Evolutionary conservation across 2,888 invertebrate species (phyloP).

Genomic region (Dendrolimus pini): DNA sequence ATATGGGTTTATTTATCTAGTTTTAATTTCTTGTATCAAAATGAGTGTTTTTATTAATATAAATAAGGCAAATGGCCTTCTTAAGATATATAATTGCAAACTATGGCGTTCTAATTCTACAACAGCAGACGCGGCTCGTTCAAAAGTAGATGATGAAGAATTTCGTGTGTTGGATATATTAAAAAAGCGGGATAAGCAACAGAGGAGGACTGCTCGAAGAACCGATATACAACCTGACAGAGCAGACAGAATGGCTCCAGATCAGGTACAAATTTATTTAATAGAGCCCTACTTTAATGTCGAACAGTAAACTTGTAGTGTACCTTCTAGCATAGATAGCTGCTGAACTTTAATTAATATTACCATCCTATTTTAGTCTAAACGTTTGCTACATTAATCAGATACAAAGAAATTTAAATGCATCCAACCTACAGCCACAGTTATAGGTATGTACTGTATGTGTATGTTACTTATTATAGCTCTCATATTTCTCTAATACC

Average conservation of each 20-base stretch:
- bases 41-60: slow-evolving; percentile 60
- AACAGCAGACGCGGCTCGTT: slow-evolving; percentile 36
- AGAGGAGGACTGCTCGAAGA: slow-evolving; percentile 33
- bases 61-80: slow-evolving; percentile 34
- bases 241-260: slow-evolving; percentile 55
- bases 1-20: too few species aligned
- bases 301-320: neutral
- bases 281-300: neutral
- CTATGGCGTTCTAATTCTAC: slow-evolving; percentile 60
- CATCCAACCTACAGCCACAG: too few species aligned
- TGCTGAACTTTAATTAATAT: too few species aligned
- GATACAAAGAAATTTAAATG: too few species aligned
- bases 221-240: slow-evolving; percentile 60
- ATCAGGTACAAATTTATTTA: slow-evolving; percentile 42
- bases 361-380: too few species aligned
- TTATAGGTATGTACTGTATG: too few species aligned
- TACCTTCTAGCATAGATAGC: too few species aligned
- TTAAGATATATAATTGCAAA: slow-evolving; percentile 35
- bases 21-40: slow-evolving; percentile 13
- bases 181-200: slow-evolving; percentile 45
- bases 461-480: too few species aligned
- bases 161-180: slow-evolving; percentile 72
- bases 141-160: slow-evolving; percentile 52
- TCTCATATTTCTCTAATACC: too few species aligned
- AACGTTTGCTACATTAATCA: too few species aligned